phyloP scores from a whole-genome alignment of 2,113 vertebrate genomes.

The Uria aalge region DNA sequence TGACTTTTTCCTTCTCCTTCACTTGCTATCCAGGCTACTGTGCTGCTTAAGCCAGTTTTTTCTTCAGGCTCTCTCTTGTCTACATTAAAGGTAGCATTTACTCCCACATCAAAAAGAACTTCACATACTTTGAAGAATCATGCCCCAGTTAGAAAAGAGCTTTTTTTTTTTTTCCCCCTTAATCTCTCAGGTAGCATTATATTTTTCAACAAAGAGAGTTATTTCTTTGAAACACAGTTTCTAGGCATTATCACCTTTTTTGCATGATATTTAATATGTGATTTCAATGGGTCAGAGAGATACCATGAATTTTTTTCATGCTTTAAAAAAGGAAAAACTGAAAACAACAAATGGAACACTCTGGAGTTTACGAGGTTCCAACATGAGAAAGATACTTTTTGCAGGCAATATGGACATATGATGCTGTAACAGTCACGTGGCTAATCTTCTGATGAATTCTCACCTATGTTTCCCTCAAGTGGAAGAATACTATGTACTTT shows the following conservation, averaged over 20 bases:
- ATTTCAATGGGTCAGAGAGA: background rate
- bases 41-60: background rate
- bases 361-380: background rate
- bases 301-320: background rate
- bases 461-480: background rate
- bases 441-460: background rate
- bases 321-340: background rate
- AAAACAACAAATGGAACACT: background rate
- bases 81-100: background rate
- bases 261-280: background rate
- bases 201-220: background rate
- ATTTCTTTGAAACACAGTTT: background rate
- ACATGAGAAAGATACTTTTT: background rate
- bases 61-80: background rate
- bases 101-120: background rate
- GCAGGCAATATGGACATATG: background rate
- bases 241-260: background rate
- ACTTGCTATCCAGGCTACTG: background rate
- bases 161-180: background rate
- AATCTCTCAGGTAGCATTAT: background rate
- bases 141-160: background rate
- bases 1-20: background rate
- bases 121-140: background rate
- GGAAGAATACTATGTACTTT: background rate
- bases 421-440: background rate